Evolutionary conservation across 2,888 invertebrate species (phyloP), one percentile per base, ranked within the genome.

Genomic region (Phortica magna): DNA sequence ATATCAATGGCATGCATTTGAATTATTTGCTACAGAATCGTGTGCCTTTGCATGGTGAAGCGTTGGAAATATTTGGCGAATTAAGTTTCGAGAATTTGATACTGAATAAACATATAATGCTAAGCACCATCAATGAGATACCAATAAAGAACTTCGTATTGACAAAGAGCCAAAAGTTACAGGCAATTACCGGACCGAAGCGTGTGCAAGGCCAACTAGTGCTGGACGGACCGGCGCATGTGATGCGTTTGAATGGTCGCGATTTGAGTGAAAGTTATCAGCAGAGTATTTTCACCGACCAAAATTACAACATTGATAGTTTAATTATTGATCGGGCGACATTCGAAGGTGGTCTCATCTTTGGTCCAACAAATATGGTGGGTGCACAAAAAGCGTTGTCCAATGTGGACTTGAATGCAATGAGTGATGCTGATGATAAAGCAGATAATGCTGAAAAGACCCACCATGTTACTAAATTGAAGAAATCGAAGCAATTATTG

Each of bases 121-220:
- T 91, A 65, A 87, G 85, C 59, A 87, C 81, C 68, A 90, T 91
- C 7, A 91, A 91, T 76, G 82, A 80, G 1, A 86, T 91, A 41
- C 53, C 82, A 0, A 77, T 91, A 71, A 82, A 89, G 43, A 83
- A 83, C 43, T 76, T 88, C 41, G 84, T 91, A 1, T 83, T 87
- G 5, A 84, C 78, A 41, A 80, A 84, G 14, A 82, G 87, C n/a
- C 17, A 74, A 0, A 79, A 78, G 0, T 70, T 89, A 19, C 91
- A 91, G 78, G 77, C 82, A 6, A 83, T 91, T 3, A 78, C 80
- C 0, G 90, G 87, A 0, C 61, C 79, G 3, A 91, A 91, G 75
- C 83, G 78, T 7, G 81, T 91, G 1, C 73, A 77, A 4, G 80
- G 84, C 0, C 83, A 87, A n/a, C 76, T 91, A 0, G 72, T 77